phyloP scores from a whole-genome alignment of 1,140 invertebrate species.

The Drosophila simulans region DNA sequence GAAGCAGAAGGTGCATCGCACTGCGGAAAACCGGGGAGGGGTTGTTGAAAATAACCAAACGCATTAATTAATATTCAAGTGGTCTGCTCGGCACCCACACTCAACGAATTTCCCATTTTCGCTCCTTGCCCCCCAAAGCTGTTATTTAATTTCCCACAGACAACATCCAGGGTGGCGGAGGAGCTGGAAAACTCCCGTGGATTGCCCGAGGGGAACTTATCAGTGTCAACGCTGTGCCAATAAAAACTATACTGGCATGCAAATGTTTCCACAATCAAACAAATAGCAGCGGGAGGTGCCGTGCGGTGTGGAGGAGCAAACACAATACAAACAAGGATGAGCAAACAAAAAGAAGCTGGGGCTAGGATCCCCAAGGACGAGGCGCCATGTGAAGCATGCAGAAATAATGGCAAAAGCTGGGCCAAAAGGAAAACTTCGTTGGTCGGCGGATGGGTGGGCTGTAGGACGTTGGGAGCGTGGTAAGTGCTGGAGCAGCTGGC shows the following conservation, averaged over 20 bases:
- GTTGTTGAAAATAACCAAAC: constrained; percentile 30
- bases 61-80: constrained; percentile 64
- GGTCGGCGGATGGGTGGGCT: constrained; percentile 15
- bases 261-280: constrained; percentile 81
- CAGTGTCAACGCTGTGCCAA: constrained; percentile 82
- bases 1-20: constrained; percentile 14
- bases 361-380: constrained; percentile 53
- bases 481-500: constrained; percentile 62
- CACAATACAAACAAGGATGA: constrained; percentile 64
- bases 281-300: constrained; percentile 54
- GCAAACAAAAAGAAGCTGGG: constrained; percentile 47
- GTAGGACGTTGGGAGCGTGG: constrained; percentile 34
- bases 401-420: constrained; percentile 45
- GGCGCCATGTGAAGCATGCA: constrained; percentile 51
- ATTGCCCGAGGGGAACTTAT: constrained; percentile 73
- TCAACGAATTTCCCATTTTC: neutral
- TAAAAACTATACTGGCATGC: constrained; percentile 81
- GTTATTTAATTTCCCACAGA: constrained; percentile 68
- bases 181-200: constrained; percentile 7
- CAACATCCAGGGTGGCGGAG: neutral
- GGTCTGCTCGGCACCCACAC: constrained; percentile 10
- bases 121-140: constrained; percentile 6
- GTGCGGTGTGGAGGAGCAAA: constrained; percentile 10
- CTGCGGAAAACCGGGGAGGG: neutral
- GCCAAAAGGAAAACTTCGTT: constrained; percentile 18